These are phyloP conservation scores for Nothobranchius kuhntae DNA, from an alignment of 2,113 vertebrate species.

Conservation along the genomic window DNA sequence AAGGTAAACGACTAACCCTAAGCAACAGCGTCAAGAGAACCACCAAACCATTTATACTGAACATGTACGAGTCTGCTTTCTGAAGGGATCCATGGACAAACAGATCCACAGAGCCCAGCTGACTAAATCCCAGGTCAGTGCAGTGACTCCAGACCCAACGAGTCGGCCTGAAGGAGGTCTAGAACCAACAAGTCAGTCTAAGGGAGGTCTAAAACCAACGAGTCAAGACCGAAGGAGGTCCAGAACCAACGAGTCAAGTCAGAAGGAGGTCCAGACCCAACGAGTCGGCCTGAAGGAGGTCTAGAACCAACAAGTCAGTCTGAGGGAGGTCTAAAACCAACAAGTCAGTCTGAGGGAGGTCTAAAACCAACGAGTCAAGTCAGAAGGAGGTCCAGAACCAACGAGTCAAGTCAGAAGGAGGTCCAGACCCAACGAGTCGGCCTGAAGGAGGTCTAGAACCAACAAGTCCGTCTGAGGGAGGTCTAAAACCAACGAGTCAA, in stretches of 20 bases:
- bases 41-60: conserved; percentile 85
- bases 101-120: conserved; percentile 15
- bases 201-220: conserved; percentile 48
- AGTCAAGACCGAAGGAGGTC: no score
- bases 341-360: conserved; percentile 7
- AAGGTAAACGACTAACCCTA: conserved; percentile 73
- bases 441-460: no score
- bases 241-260: conserved; percentile 24
- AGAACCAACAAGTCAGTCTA: background rate
- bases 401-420: background rate
- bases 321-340: conserved; percentile 49
- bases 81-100: conserved; percentile 86
- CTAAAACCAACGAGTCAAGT: conserved; percentile 27
- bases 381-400: background rate
- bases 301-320: no score
- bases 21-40: conserved; percentile 74
- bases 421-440: no score
- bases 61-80: conserved; percentile 83
- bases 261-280: background rate
- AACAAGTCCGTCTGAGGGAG: no score
- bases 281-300: no score
- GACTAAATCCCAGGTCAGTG: no score
- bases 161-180: no score
- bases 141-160: no score
- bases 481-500: no score